A percentile compares a stretch with the other conserved stretches of the same genome.
Conservation (phyloP, 1,140 invertebrate species). For the Pogonognathellus flavescens region DNA sequence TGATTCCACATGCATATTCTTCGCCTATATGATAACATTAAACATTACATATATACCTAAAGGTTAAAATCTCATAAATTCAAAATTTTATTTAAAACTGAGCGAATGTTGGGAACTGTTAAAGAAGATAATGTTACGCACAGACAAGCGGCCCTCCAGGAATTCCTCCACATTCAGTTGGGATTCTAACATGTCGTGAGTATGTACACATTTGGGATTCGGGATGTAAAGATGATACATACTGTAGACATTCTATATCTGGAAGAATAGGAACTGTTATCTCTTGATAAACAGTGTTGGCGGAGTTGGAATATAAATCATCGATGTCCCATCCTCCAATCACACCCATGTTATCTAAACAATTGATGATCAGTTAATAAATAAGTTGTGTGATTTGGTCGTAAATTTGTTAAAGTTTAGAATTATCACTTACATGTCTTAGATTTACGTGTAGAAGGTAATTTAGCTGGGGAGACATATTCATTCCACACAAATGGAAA, state of each 20-base stretch:
- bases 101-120: neutral
- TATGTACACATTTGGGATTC: conserved; percentile 21
- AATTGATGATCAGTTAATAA: neutral
- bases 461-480: neutral
- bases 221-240: neutral
- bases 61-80: too few species aligned
- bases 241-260: neutral
- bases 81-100: neutral
- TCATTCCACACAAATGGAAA: neutral
- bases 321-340: conserved; percentile 5
- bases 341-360: neutral
- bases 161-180: neutral
- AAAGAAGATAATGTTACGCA: neutral
- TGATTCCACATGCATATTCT: conserved; percentile 6
- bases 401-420: neutral
- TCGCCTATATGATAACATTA: neutral
- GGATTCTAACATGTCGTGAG: neutral
- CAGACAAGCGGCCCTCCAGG: neutral
- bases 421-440: neutral
- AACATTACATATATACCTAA: too few species aligned
- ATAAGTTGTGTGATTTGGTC: too few species aligned
- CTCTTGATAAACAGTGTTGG: neutral
- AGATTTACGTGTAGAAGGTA: neutral
- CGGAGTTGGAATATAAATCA: neutral
- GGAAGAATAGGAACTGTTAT: neutral